These are phyloP conservation scores for Chaetodon auriga DNA, from an alignment of 2,113 vertebrate genomes.

Conservation along the genomic window DNA sequence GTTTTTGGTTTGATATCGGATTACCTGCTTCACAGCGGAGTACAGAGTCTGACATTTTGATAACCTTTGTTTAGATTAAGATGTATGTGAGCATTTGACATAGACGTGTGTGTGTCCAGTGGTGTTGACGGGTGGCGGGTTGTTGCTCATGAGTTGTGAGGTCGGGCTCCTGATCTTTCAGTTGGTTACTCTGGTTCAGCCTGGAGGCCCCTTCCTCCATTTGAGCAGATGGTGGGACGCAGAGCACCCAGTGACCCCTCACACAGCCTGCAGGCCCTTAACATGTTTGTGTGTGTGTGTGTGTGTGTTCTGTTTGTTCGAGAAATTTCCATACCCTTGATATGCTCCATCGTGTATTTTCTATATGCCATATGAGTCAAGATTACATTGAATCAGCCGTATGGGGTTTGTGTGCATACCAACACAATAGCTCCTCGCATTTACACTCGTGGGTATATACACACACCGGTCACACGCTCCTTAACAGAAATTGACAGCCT, in stretches of 20 bases:
- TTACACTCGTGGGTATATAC: conserved; percentile 52
- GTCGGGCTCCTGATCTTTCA: conserved; percentile 61
- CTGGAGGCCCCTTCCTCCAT: conserved; percentile 57
- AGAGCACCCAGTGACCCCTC: conserved; percentile 53
- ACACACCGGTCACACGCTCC: conserved; percentile 23
- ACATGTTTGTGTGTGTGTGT: conserved; percentile 32
- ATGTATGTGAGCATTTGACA: no score
- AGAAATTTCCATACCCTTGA: conserved; percentile 4
- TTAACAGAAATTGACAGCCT: conserved; percentile 73
- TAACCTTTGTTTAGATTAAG: no score
- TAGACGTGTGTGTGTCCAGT: no score
- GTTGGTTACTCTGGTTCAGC: conserved; percentile 59
- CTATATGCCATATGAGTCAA: conserved; percentile 86
- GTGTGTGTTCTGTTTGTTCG: conserved; percentile 67
- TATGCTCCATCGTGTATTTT: conserved; percentile 27
- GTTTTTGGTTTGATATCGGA: not conserved
- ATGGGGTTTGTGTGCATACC: conserved; percentile 87
- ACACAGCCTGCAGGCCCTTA: conserved; percentile 84
- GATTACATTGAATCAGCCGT: conserved; percentile 89
- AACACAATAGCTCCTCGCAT: conserved; percentile 59
- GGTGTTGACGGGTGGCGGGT: not conserved
- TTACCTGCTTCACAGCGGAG: not conserved
- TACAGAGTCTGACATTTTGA: not conserved
- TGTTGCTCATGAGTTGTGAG: conserved; percentile 41
- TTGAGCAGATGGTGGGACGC: conserved; percentile 71